Evolutionary conservation across 2,113 vertebrate species (phyloP), one percentile per base, ranked within the genome.

Genomic region (Apeltes quadracus): DNA sequence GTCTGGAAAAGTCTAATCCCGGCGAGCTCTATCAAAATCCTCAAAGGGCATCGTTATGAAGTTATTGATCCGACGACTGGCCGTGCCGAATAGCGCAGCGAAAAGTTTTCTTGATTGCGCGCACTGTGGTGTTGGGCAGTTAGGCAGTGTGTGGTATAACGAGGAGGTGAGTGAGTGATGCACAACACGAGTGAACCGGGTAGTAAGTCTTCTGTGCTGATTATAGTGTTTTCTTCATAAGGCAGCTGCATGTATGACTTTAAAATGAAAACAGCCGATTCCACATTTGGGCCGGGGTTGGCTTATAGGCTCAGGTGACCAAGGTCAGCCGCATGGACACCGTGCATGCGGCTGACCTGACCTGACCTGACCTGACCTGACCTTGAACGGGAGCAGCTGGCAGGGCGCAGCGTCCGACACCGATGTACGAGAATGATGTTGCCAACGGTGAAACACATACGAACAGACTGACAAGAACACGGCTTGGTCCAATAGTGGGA

Each of bases 1-100:
- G 58, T 72, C 62, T 43, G 74, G 73, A 46, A 36, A 74, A 72
- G 57, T 81, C 36, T 80, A 81, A 83, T 72, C 76, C 72, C 39
- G 63, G 55, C 59, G 58, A 72, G 34, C 72, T 81, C 81, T 50
- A 61, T 78, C 65, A 68, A 75, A 81, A 85, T 73, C 76, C 83
- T 84, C 87, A 62, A 72, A 77, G 82, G 84, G 80, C 56, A 29
- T 88, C 81, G 74, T 87, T 87, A 85, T 81, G 78, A 81, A 69
- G 62, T 63, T 85, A 89, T 85, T 70, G 87, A 90, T 89, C 85
- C 57, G 80, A 67, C 7, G 20, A 67, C 57, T 11, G 41, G 29
- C 78, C 55, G 15, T 13, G 69, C 72, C 82, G 82, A 88, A 84
- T 73, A 76, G 77, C 86, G 81, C 77, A 18, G 63, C 29, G 32